A percentile compares a stretch with the other conserved stretches of the same genome.
Evolutionary conservation across 2,113 vertebrate species (phyloP).

Genomic region (Rhinoderma darwinii): DNA sequence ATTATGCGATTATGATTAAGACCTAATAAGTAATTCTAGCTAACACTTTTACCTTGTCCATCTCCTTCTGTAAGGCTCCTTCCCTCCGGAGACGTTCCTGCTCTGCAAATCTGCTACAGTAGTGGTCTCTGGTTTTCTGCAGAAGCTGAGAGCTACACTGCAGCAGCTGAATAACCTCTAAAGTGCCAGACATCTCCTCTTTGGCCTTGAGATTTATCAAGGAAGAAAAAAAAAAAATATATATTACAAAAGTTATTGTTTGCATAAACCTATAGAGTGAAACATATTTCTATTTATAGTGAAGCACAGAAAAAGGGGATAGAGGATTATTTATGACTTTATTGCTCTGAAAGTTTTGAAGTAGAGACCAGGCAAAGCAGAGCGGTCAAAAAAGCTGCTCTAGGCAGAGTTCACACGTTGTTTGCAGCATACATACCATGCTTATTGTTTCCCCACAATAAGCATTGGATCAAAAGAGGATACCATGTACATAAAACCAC

Average conservation of each 20-base stretch:
- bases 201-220: slow-evolving; percentile 77
- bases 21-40: not conserved
- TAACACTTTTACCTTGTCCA: slow-evolving; percentile 83
- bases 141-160: slow-evolving; percentile 85
- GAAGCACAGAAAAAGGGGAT: no score
- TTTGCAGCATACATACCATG: no score
- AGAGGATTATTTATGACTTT: no score
- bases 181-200: slow-evolving; percentile 86
- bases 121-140: slow-evolving; percentile 89
- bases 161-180: slow-evolving; percentile 87
- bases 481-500: no score
- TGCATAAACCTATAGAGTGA: not conserved
- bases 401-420: no score
- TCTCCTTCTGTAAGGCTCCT: slow-evolving; percentile 87
- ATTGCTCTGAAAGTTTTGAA: no score
- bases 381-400: no score
- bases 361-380: no score
- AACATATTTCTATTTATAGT: no score
- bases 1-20: not conserved
- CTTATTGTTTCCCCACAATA: no score
- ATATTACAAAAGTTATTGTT: not conserved
- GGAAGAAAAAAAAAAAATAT: not conserved
- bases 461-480: no score
- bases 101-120: slow-evolving; percentile 85
- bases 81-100: slow-evolving; percentile 88